Evolutionary conservation across 2,113 vertebrate species (phyloP).

Genomic region (Actenoides hombroni): DNA sequence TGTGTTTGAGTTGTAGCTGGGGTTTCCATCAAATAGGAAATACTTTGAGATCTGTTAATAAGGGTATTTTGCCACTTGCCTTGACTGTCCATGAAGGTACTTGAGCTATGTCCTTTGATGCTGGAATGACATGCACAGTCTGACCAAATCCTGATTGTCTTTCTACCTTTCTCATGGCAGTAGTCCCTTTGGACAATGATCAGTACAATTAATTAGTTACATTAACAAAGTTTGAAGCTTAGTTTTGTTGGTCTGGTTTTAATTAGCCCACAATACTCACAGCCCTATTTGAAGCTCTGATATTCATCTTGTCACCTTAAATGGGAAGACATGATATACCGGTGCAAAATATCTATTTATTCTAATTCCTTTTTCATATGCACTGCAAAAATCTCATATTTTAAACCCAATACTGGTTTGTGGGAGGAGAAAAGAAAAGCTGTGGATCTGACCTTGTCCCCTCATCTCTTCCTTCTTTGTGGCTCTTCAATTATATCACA

Average conservation of each 20-base stretch:
- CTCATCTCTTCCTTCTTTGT: not conserved
- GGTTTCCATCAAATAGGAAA: not conserved
- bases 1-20: not conserved
- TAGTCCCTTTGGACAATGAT: not conserved
- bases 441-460: not conserved
- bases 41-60: not conserved
- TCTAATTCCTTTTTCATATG: not conserved
- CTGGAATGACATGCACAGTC: not conserved
- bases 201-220: not conserved
- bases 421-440: not conserved
- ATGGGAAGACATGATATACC: not conserved
- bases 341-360: not conserved
- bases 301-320: not conserved
- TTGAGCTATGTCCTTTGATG: not conserved
- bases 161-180: not conserved
- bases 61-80: not conserved
- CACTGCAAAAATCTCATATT: not conserved
- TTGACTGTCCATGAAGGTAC: not conserved
- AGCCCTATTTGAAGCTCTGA: not conserved
- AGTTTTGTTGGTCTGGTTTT: not conserved
- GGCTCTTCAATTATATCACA: not conserved
- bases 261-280: not conserved
- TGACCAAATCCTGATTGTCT: not conserved
- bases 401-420: not conserved
- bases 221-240: not conserved